Evolutionary conservation across 2,797 vertebrate genomes (phyloP).

Genomic region (Neoniphon sammara): DNA sequence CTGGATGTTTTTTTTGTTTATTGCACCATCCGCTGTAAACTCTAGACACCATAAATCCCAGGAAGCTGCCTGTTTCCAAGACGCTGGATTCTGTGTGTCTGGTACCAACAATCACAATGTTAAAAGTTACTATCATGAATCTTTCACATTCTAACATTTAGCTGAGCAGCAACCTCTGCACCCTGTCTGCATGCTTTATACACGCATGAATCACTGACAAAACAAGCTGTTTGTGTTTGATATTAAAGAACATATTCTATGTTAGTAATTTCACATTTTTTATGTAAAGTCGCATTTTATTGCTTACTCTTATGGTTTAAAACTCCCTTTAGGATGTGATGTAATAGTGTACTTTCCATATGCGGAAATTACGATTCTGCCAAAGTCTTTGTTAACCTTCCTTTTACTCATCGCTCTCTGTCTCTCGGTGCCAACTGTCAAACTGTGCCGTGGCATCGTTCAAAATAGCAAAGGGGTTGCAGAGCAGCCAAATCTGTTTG

Average conservation of each 20-base stretch:
- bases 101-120: not conserved
- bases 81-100: conserved; percentile 23
- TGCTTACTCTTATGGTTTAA: conserved; percentile 3
- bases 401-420: conserved; percentile 30
- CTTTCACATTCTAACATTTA: conserved; percentile 5
- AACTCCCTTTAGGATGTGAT: conserved; percentile 58
- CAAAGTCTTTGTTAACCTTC: conserved; percentile 61
- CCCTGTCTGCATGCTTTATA: conserved; percentile 46
- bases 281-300: no score
- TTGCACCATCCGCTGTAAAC: conserved; percentile 15
- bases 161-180: conserved; percentile 49
- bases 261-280: not conserved
- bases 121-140: conserved; percentile 37
- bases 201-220: conserved; percentile 54
- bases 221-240: conserved; percentile 39
- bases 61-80: conserved; percentile 22
- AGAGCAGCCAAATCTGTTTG: conserved; percentile 14
- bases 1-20: no score
- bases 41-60: conserved; percentile 5
- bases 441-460: conserved; percentile 6
- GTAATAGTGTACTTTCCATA: conserved; percentile 50
- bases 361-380: conserved; percentile 61
- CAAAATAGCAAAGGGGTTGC: conserved; percentile 21
- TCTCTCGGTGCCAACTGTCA: conserved; percentile 54
- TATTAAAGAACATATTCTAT: conserved; percentile 41